phyloP scores from a whole-genome alignment of 2,113 vertebrate genomes.

The Larimichthys crocea region DNA sequence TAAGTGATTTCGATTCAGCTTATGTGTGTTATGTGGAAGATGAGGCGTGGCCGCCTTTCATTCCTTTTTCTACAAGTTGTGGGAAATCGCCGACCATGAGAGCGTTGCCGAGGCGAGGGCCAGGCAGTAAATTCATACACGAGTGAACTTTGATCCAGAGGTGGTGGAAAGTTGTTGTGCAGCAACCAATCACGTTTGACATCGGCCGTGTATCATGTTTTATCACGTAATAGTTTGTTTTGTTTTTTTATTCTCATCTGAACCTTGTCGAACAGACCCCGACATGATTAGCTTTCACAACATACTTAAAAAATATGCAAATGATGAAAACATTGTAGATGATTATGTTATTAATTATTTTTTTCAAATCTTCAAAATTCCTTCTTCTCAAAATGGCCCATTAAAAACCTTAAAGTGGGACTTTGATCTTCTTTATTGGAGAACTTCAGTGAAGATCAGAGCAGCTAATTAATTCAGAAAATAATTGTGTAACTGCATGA shows the following conservation, averaged over 20 bases:
- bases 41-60: background rate
- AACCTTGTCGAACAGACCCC: background rate
- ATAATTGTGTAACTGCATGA: background rate
- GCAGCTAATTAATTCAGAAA: background rate
- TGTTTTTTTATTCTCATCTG: background rate
- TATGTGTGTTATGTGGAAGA: too few species aligned
- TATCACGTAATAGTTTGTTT: background rate
- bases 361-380: conserved; percentile 13
- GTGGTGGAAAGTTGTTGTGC: background rate
- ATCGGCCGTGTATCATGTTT: background rate
- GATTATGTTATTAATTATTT: background rate
- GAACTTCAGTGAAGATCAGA: conserved; percentile 1
- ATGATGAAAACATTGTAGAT: background rate
- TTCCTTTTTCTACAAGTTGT: conserved; percentile 6
- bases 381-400: background rate
- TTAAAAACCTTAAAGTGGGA: background rate
- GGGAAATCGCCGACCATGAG: background rate
- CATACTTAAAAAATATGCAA: too few species aligned
- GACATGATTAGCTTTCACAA: too few species aligned
- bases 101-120: background rate
- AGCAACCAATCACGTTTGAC: conserved; percentile 20
- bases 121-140: background rate
- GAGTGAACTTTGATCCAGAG: conserved; percentile 6
- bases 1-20: too few species aligned
- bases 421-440: background rate